Conservation (phyloP, 1,140 invertebrate genomes). For the Drosophila ohnishii region DNA sequence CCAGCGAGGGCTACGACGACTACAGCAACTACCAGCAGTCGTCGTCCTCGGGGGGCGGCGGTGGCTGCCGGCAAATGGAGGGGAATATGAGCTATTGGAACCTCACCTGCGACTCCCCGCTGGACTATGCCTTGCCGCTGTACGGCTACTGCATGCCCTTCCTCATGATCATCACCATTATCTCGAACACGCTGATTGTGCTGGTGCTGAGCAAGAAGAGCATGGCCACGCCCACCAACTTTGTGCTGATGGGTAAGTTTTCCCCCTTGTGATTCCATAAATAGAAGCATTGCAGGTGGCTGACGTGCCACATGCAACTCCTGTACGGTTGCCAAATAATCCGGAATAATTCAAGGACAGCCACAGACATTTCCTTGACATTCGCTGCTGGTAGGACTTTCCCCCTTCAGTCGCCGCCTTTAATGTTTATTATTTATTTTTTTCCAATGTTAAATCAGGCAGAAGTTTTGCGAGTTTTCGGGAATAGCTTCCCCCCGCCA, state of each 20-base stretch:
- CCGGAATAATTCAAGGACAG: conserved; percentile 6
- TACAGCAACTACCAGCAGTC: conserved; percentile 56
- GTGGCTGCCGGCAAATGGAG: conserved; percentile 42
- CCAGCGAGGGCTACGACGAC: conserved; percentile 29
- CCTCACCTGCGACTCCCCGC: conserved; percentile 73
- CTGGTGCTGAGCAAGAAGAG: conserved; percentile 89
- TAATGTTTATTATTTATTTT: conserved; percentile 41
- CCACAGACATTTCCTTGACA: not conserved
- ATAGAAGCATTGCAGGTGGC: not conserved
- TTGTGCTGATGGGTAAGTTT: conserved; percentile 87
- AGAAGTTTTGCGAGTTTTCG: conserved; percentile 69
- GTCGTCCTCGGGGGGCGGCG: not conserved
- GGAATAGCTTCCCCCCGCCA: conserved; percentile 39
- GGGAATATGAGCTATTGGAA: conserved; percentile 70
- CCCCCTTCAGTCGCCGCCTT: conserved; percentile 10
- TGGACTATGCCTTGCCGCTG: conserved; percentile 71
- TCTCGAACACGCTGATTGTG: conserved; percentile 95
- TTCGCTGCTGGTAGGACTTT: no score
- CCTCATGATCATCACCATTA: conserved; percentile 93
- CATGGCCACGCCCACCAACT: conserved; percentile 94
- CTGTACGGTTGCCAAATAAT: no score
- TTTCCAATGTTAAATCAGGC: conserved; percentile 65
- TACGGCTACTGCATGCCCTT: conserved; percentile 86
- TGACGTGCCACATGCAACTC: conserved; percentile 16
- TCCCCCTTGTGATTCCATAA: not conserved